These are phyloP conservation scores for Tyrannus savana DNA, from an alignment of 2,113 vertebrate genomes.

Conservation along the genomic window DNA sequence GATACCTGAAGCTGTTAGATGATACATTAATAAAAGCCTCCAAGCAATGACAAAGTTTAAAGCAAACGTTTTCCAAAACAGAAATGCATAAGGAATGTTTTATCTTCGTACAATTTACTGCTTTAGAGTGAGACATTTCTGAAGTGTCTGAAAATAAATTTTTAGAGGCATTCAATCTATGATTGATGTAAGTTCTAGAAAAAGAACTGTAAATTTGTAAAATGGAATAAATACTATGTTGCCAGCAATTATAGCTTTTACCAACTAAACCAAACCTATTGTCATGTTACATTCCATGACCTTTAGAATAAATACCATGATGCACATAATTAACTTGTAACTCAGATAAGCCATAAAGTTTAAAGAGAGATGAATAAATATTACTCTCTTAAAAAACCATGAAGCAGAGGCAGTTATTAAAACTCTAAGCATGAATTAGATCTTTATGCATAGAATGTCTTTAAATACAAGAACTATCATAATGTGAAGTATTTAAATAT, in stretches of 20 bases:
- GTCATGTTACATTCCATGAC: background rate
- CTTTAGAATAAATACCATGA: background rate
- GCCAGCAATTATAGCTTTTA: background rate
- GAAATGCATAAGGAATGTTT: background rate
- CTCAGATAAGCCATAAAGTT: background rate
- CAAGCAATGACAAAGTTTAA: background rate
- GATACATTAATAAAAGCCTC: background rate
- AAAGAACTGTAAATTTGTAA: background rate
- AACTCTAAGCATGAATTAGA: background rate
- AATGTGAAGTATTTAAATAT: constrained; percentile 3
- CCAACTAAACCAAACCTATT: background rate
- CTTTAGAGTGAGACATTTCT: background rate
- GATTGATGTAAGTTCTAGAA: background rate
- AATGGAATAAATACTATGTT: background rate
- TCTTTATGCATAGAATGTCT: background rate
- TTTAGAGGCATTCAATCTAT: background rate
- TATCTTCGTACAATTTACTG: background rate
- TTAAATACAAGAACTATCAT: background rate
- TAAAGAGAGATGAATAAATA: background rate
- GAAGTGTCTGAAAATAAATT: background rate
- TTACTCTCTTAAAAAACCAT: background rate
- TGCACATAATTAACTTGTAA: background rate
- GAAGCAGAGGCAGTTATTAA: background rate
- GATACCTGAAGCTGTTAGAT: background rate
- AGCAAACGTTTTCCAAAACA: background rate